phyloP scores from a whole-genome alignment of 1,140 invertebrate species.

The Penaeus vannamei region DNA sequence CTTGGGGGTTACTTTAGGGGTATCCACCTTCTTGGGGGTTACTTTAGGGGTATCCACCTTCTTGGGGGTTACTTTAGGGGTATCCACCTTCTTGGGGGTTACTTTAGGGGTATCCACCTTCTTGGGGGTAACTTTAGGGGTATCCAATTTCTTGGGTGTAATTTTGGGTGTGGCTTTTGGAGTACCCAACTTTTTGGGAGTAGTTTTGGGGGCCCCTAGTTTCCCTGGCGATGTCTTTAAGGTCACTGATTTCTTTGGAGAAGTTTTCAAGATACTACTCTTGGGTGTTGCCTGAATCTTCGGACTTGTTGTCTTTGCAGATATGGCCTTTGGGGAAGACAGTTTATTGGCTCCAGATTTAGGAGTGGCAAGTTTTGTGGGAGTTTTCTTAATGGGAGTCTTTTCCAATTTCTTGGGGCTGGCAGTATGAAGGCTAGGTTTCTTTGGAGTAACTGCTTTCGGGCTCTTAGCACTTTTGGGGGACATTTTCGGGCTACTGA shows the following conservation, averaged over 20 bases:
- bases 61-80: constrained; percentile 1
- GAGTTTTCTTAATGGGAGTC: background rate
- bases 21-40: background rate
- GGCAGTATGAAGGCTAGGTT: background rate
- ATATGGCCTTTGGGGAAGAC: constrained; percentile 1
- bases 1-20: constrained; percentile 2
- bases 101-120: background rate
- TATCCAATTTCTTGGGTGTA: background rate
- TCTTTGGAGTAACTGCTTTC: background rate
- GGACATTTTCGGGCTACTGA: background rate
- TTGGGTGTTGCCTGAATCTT: constrained; percentile 1
- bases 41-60: background rate
- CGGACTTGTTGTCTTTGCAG: background rate
- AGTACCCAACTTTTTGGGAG: background rate
- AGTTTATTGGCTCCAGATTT: background rate
- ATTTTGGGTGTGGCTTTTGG: background rate
- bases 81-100: background rate
- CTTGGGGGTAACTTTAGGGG: background rate
- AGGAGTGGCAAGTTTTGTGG: background rate
- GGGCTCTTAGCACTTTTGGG: background rate
- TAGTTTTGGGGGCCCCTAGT: background rate
- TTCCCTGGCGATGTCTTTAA: background rate
- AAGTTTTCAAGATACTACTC: background rate
- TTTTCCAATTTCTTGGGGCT: constrained; percentile 1
- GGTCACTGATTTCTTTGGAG: background rate